These are phyloP conservation scores for Pteronotus mesoamericanus DNA, from an alignment of 2,797 vertebrate species.

Conservation along the genomic window DNA sequence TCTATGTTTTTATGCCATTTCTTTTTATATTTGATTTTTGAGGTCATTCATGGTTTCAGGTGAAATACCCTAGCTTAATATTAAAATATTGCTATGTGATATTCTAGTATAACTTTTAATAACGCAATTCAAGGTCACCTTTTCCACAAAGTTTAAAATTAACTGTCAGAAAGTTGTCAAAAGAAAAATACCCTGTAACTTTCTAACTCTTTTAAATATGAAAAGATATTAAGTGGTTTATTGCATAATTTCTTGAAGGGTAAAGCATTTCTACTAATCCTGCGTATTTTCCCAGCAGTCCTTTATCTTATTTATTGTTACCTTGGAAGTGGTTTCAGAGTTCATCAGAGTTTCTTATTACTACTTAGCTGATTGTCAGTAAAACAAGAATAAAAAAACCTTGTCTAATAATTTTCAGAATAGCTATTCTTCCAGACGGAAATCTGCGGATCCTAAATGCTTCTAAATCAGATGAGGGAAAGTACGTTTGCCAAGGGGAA, in stretches of 20 bases:
- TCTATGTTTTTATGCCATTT: constrained; percentile 56
- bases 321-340: constrained; percentile 22
- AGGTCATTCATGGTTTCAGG: constrained; percentile 63
- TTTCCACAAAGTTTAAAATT: constrained; percentile 67
- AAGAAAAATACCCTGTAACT: constrained; percentile 38
- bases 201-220: constrained; percentile 36
- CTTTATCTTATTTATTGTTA: constrained; percentile 59
- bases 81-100: constrained; percentile 61
- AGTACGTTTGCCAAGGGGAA: constrained; percentile 91
- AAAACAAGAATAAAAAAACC: constrained; percentile 37
- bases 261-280: constrained; percentile 39
- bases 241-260: constrained; percentile 53
- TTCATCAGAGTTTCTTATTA: constrained; percentile 42
- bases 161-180: constrained; percentile 34
- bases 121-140: constrained; percentile 62
- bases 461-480: constrained; percentile 94
- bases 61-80: constrained; percentile 64
- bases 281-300: not conserved
- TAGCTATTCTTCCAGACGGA: constrained; percentile 93
- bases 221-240: constrained; percentile 56
- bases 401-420: constrained; percentile 85
- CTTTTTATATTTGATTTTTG: constrained; percentile 69
- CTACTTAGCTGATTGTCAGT: constrained; percentile 2
- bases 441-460: constrained; percentile 92
- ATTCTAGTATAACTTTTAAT: constrained; percentile 60